phyloP scores from a whole-genome alignment of 2,888 invertebrate species.

The Stenotaenia linearis region DNA sequence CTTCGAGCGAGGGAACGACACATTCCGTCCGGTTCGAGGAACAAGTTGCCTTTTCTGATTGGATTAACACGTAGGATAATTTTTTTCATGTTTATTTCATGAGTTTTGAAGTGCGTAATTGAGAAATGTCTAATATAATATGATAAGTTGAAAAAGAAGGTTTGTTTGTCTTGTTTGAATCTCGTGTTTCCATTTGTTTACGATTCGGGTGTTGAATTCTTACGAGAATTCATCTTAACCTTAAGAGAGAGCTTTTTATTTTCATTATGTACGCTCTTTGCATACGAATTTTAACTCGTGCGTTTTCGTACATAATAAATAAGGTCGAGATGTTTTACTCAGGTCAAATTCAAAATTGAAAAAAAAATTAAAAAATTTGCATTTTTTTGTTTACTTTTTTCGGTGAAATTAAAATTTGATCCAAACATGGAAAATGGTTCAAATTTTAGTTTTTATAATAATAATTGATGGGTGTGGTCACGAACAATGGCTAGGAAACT shows the following conservation, averaged over 20 bases:
- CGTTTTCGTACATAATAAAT: too few species aligned
- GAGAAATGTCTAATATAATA: neutral
- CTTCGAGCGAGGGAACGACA: conserved; percentile 90
- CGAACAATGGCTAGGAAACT: neutral
- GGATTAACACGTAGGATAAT: conserved; percentile 69
- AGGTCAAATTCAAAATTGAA: neutral
- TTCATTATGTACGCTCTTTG: too few species aligned
- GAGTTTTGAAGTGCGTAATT: neutral
- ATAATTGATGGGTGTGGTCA: neutral
- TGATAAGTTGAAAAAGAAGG: too few species aligned
- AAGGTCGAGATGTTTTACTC: too few species aligned
- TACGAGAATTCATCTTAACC: too few species aligned
- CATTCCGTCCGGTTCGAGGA: conserved; percentile 93
- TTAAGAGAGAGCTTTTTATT: too few species aligned
- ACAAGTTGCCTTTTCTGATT: conserved; percentile 95
- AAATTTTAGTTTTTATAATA: neutral
- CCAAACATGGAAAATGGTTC: neutral
- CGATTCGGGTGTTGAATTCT: too few species aligned
- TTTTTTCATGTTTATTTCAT: neutral
- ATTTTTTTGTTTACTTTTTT: neutral
- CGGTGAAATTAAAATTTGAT: neutral
- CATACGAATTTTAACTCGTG: too few species aligned
- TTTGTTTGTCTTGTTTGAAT: too few species aligned
- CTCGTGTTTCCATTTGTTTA: too few species aligned
- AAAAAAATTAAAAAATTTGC: neutral